Conservation (phyloP, 2,113 vertebrate species). For the Opisthocomus hoazin region DNA sequence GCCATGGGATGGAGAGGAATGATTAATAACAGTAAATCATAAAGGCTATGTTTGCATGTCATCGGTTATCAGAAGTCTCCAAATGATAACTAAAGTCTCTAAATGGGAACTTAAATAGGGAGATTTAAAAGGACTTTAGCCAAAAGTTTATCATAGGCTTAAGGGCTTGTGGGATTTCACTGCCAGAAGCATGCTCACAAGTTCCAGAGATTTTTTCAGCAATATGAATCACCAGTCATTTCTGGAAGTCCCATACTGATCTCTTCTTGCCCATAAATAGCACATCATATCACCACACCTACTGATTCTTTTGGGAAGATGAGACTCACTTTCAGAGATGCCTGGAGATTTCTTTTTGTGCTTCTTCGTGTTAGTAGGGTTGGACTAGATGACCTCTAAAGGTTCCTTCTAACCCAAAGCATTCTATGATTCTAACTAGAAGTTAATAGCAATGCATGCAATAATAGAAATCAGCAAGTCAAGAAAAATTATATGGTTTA, state of each 20-base stretch:
- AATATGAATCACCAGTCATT: neutral
- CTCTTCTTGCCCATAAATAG: neutral
- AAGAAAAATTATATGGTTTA: neutral
- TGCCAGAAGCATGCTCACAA: neutral
- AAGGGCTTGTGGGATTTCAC: neutral
- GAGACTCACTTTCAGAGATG: neutral
- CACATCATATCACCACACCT: neutral
- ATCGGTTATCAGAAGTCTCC: neutral
- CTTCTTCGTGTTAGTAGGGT: no score
- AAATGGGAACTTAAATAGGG: neutral
- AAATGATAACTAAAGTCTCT: neutral
- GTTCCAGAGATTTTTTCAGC: neutral
- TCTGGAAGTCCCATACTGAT: neutral
- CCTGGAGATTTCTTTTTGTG: neutral
- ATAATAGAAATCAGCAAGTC: neutral
- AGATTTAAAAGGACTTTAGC: neutral
- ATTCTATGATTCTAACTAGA: no score
- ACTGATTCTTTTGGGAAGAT: neutral
- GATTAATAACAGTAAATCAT: neutral
- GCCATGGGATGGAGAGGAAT: neutral
- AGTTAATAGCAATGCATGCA: neutral
- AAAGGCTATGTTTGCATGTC: neutral
- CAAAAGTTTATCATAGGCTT: neutral
- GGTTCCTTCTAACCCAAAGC: no score
- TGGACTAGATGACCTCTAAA: no score